Conservation (phyloP, 1,140 invertebrate genomes). For the Drosophila burlai region DNA sequence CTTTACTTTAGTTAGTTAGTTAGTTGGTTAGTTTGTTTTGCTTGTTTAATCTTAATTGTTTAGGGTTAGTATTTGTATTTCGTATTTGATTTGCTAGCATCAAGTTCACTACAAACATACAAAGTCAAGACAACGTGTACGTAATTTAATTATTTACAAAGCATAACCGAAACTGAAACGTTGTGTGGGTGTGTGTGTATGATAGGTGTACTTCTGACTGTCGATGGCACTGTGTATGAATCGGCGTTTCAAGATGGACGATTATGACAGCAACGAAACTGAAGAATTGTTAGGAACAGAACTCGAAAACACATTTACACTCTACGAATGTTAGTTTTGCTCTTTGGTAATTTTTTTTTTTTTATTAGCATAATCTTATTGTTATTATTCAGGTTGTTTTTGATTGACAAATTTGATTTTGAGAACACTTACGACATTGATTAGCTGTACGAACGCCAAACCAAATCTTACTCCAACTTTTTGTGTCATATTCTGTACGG, state of each 20-base stretch:
- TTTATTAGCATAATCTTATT: constrained; percentile 55
- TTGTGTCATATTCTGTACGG: constrained; percentile 98
- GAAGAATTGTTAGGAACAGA: constrained; percentile 73
- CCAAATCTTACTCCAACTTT: constrained; percentile 98
- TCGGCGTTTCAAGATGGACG: constrained; percentile 35
- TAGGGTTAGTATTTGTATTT: constrained; percentile 65
- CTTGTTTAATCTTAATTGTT: constrained; percentile 61
- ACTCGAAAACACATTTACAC: constrained; percentile 79
- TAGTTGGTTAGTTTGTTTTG: constrained; percentile 33
- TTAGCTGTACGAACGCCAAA: constrained; percentile 98
- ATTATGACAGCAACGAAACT: constrained; percentile 75
- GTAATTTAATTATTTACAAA: constrained; percentile 81
- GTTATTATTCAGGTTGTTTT: constrained; percentile 46
- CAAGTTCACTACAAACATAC: constrained; percentile 80
- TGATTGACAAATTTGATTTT: constrained; percentile 64
- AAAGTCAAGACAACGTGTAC: constrained; percentile 78
- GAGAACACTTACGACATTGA: constrained; percentile 96
- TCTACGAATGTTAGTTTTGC: constrained; percentile 71
- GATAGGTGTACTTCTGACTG: constrained; percentile 12
- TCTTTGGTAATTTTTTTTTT: constrained; percentile 41
- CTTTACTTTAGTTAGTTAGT: constrained; percentile 52
- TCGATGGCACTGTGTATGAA: constrained; percentile 31
- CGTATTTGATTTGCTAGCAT: constrained; percentile 71
- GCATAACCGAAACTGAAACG: constrained; percentile 77
- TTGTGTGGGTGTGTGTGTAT: constrained; percentile 15